These are phyloP conservation scores for Paguma larvata DNA, from an alignment of 2,797 vertebrate genomes.

Conservation along the genomic window DNA sequence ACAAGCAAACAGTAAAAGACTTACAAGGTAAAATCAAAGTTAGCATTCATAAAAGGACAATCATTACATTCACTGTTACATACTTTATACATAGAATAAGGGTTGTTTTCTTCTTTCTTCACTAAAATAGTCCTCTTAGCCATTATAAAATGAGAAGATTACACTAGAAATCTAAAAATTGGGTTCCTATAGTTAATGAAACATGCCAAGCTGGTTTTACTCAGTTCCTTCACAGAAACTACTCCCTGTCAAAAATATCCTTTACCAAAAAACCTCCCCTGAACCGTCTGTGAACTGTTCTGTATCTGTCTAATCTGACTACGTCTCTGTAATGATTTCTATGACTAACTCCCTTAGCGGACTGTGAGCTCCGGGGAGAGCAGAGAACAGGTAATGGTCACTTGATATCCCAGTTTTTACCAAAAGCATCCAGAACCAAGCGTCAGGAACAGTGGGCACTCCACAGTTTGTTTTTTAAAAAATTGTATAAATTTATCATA, in stretches of 20 bases:
- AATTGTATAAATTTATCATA: background rate
- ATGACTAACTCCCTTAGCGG: background rate
- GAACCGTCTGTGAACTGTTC: background rate
- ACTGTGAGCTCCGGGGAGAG: background rate
- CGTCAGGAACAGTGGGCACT: background rate
- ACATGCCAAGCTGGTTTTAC: background rate
- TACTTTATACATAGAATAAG: background rate
- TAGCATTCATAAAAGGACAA: background rate
- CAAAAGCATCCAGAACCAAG: background rate
- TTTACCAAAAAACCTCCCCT: background rate
- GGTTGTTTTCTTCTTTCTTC: background rate
- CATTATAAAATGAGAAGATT: background rate
- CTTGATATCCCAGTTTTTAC: background rate
- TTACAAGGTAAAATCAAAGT: slow-evolving; percentile 62
- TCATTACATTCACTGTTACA: background rate
- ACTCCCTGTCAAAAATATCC: background rate
- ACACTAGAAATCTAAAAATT: background rate
- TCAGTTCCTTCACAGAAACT: background rate
- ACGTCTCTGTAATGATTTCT: background rate
- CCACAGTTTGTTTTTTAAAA: background rate
- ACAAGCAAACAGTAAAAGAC: slow-evolving; percentile 21
- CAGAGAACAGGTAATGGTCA: background rate
- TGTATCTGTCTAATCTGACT: background rate
- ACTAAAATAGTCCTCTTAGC: background rate
- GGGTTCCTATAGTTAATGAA: background rate